phyloP scores from a whole-genome alignment of 1,140 invertebrate genomes.

The Drosophila arizonae region DNA sequence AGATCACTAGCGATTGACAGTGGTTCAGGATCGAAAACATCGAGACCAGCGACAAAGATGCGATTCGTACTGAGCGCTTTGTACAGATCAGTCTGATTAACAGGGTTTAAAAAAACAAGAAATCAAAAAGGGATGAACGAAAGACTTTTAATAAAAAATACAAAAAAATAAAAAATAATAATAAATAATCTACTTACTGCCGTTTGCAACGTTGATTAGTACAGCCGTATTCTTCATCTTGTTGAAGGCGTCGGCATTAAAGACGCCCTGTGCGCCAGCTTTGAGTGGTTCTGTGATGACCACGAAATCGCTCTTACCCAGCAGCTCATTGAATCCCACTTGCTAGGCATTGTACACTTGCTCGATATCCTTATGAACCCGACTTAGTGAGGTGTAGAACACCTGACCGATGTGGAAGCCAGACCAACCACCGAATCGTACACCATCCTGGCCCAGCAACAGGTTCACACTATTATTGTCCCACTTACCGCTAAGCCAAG shows the following conservation, averaged over 20 bases:
- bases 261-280: slow-evolving; percentile 89
- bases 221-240: slow-evolving; percentile 93
- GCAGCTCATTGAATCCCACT: slow-evolving; percentile 88
- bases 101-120: slow-evolving; percentile 85
- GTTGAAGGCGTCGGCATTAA: slow-evolving; percentile 89
- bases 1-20: slow-evolving; percentile 90
- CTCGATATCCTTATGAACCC: slow-evolving; percentile 85
- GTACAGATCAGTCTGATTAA: slow-evolving; percentile 91
- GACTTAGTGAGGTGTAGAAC: slow-evolving; percentile 88
- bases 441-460: slow-evolving; percentile 93
- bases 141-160: no score
- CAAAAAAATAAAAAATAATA: slow-evolving; percentile 82
- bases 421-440: slow-evolving; percentile 91
- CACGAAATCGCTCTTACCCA: slow-evolving; percentile 91
- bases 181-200: slow-evolving; percentile 84
- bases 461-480: slow-evolving; percentile 92
- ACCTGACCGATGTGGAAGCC: slow-evolving; percentile 89
- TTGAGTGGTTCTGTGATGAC: slow-evolving; percentile 88
- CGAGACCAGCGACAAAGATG: slow-evolving; percentile 95
- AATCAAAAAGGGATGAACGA: no score
- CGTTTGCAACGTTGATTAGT: slow-evolving; percentile 92
- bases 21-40: slow-evolving; percentile 96
- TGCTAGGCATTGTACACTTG: slow-evolving; percentile 88
- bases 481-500: slow-evolving; percentile 88
- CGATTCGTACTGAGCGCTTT: slow-evolving; percentile 88